Percentiles rank a stretch among this genome's conserved stretches.
Evolutionary conservation across 30 jellyfish, hydroid and myxozoan species (phyloP).

Genomic region (Rhopilema esculentum): DNA sequence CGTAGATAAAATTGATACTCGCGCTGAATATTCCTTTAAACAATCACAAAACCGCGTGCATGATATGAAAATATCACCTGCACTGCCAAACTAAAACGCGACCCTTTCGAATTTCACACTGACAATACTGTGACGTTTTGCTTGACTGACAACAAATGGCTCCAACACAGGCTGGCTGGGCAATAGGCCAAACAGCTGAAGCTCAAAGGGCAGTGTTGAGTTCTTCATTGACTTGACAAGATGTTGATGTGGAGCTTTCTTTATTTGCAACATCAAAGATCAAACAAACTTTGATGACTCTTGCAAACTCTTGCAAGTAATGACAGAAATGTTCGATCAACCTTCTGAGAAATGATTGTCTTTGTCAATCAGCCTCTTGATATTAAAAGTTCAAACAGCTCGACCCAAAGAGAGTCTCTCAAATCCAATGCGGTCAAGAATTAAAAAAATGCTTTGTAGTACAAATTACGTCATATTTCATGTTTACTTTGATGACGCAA

Average conservation of each 20-base stretch:
- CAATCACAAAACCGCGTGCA: too few relatives aligned
- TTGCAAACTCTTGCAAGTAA: not conserved
- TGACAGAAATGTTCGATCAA: not conserved
- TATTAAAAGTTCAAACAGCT: too few relatives aligned
- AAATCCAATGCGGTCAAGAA: not conserved
- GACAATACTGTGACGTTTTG: conserved; percentile 36
- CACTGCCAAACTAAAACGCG: conserved; percentile 50
- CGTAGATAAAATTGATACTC: too few relatives aligned
- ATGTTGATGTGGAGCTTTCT: not conserved
- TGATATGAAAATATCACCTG: too few relatives aligned
- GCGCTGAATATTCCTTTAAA: too few relatives aligned
- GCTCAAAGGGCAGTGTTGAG: conserved; percentile 69
- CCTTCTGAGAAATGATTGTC: too few relatives aligned
- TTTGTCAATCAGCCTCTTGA: too few relatives aligned
- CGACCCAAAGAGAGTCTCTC: too few relatives aligned
- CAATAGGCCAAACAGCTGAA: conserved; percentile 72
- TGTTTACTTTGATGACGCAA: not conserved
- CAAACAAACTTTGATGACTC: not conserved
- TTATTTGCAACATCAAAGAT: not conserved
- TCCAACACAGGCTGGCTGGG: conserved; percentile 32
- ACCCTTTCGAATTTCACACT: conserved; percentile 42
- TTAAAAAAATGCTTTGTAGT: too few relatives aligned
- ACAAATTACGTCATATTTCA: not conserved
- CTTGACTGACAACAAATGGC: not conserved
- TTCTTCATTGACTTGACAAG: not conserved